phyloP scores from a whole-genome alignment of 1,140 invertebrate species.

The Bombus difficillimus region DNA sequence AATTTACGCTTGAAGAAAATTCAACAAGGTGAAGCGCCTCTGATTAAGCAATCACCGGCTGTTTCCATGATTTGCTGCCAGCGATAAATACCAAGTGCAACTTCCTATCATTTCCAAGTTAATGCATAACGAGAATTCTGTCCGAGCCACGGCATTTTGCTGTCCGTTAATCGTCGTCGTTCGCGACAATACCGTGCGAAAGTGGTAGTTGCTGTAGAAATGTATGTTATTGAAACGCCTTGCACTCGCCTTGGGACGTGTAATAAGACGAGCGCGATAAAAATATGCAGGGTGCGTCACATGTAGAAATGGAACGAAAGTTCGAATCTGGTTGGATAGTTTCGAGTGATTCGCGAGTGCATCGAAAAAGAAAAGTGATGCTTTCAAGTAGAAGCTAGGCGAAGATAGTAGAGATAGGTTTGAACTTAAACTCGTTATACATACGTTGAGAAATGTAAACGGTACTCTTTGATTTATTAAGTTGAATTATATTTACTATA shows the following conservation, averaged over 20 bases:
- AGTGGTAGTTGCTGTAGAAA: not conserved
- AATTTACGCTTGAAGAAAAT: not conserved
- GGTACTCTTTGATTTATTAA: not conserved
- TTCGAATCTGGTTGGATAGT: not conserved
- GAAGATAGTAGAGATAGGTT: not conserved
- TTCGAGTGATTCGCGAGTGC: not conserved
- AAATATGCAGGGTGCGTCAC: slow-evolving; percentile 15
- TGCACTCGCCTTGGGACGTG: not conserved
- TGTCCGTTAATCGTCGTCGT: not conserved
- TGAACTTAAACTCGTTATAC: not conserved
- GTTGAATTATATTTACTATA: no score
- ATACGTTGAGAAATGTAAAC: not conserved
- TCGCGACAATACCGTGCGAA: not conserved
- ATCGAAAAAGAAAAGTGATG: not conserved
- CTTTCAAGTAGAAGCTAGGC: not conserved
- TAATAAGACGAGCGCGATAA: slow-evolving; percentile 13
- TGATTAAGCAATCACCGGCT: not conserved
- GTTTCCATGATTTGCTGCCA: not conserved
- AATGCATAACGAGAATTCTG: not conserved
- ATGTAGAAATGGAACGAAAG: not conserved
- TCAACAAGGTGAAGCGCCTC: not conserved
- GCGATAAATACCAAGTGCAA: not conserved
- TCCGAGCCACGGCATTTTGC: not conserved
- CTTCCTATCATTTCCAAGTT: not conserved
- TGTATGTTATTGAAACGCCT: not conserved